Evolutionary conservation across 2,113 vertebrate species (phyloP).

Genomic region (Pitta sordida): DNA sequence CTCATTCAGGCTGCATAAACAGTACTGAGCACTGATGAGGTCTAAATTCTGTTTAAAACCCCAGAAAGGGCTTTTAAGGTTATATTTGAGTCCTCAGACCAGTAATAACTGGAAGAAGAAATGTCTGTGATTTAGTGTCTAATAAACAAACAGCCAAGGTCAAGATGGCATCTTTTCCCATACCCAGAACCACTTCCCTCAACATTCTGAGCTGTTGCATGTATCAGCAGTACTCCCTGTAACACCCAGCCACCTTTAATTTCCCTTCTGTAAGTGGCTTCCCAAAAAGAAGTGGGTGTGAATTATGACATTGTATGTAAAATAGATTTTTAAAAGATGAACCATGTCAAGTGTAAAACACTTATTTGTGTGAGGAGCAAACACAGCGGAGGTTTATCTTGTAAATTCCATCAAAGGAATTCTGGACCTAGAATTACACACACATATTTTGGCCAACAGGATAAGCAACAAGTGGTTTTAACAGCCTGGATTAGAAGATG

Average conservation of each 20-base stretch:
- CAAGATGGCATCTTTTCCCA: slow-evolving; percentile 15
- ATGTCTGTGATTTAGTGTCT: slow-evolving; percentile 1
- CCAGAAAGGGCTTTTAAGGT: slow-evolving; percentile 13
- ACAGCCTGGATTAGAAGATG: background rate
- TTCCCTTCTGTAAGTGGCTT: slow-evolving; percentile 5
- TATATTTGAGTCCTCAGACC: background rate
- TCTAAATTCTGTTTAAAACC: background rate
- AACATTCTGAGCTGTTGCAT: slow-evolving; percentile 11
- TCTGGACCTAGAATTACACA: background rate
- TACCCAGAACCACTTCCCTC: slow-evolving; percentile 9
- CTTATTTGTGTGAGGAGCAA: background rate
- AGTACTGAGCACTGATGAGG: background rate
- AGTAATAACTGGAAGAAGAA: slow-evolving; percentile 29
- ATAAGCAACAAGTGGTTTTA: background rate
- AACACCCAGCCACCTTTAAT: background rate
- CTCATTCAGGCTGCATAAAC: background rate
- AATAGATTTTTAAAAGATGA: slow-evolving; percentile 24
- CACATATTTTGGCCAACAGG: background rate
- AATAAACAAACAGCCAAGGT: slow-evolving; percentile 8
- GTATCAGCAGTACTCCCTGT: background rate
- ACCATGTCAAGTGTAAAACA: background rate
- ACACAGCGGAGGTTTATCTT: background rate
- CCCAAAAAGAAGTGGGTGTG: background rate
- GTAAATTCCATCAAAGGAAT: background rate
- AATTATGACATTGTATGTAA: slow-evolving; percentile 20